These are phyloP conservation scores for Ranitomeya imitator DNA, from an alignment of 2,113 vertebrate species.

Conservation along the genomic window DNA sequence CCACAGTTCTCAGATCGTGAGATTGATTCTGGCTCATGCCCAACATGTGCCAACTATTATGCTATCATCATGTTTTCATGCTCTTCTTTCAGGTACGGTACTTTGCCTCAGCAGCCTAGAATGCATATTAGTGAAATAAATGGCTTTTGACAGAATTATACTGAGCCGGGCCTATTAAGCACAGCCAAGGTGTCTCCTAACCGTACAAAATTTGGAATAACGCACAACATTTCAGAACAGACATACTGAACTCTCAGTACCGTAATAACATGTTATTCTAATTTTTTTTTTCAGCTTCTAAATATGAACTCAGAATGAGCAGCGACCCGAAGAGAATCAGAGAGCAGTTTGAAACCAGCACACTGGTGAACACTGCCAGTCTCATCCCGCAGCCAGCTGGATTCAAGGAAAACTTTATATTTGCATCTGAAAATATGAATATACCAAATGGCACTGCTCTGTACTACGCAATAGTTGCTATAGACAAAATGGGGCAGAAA, in stretches of 20 bases:
- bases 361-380: constrained; percentile 62
- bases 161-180: not conserved
- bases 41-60: not conserved
- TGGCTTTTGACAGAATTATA: not conserved
- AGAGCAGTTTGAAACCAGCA: constrained; percentile 63
- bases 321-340: constrained; percentile 61
- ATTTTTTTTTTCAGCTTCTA: constrained; percentile 64
- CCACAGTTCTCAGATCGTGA: not conserved
- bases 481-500: constrained; percentile 57
- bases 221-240: not conserved
- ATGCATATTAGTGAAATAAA: not conserved
- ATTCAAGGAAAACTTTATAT: constrained; percentile 65
- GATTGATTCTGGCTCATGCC: not conserved
- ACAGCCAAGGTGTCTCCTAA: not conserved
- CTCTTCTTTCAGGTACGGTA: not conserved
- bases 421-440: constrained; percentile 61
- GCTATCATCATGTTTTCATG: not conserved
- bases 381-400: constrained; percentile 64
- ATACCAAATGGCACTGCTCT: constrained; percentile 60
- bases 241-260: not conserved
- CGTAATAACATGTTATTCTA: constrained; percentile 46
- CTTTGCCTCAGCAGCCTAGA: not conserved
- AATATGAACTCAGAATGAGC: constrained; percentile 70
- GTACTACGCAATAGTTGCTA: constrained; percentile 66
- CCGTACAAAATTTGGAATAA: not conserved